A percentile compares a stretch with the other conserved stretches of the same genome.
phyloP scores from a whole-genome alignment of 2,888 invertebrate species.

The Cephonodes hylas region DNA sequence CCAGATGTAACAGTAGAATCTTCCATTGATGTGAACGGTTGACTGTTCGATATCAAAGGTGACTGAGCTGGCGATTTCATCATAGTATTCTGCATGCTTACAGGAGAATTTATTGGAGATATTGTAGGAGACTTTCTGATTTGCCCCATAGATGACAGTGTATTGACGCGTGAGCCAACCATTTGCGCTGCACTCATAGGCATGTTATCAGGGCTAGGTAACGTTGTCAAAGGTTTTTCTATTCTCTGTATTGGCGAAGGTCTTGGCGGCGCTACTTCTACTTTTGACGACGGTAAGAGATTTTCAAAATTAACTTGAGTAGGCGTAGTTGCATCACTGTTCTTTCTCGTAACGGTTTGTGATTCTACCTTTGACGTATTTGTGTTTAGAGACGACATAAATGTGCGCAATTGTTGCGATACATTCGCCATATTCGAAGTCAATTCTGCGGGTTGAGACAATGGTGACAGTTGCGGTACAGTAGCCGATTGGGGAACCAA shows the following conservation, averaged over 20 bases:
- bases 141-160: constrained; percentile 62
- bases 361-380: constrained; percentile 74
- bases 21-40: constrained; percentile 50
- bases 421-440: constrained; percentile 87
- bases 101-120: constrained; percentile 71
- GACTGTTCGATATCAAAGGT: constrained; percentile 57
- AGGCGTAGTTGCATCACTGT: constrained; percentile 61
- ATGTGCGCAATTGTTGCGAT: constrained; percentile 84
- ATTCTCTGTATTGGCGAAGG: constrained; percentile 65
- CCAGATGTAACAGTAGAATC: constrained; percentile 51
- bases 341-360: constrained; percentile 75
- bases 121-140: constrained; percentile 71
- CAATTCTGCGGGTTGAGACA: constrained; percentile 86
- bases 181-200: constrained; percentile 67
- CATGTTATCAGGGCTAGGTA: constrained; percentile 49
- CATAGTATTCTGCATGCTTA: constrained; percentile 54
- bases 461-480: constrained; percentile 85
- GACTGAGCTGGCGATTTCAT: constrained; percentile 73
- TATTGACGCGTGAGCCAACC: constrained; percentile 65
- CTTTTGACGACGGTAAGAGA: constrained; percentile 74
- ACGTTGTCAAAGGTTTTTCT: constrained; percentile 55
- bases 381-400: constrained; percentile 83
- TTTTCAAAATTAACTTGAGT: constrained; percentile 78
- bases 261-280: constrained; percentile 65
- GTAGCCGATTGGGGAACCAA: constrained; percentile 72